Conservation (phyloP, 2,113 vertebrate genomes). For the Malurus melanocephalus region DNA sequence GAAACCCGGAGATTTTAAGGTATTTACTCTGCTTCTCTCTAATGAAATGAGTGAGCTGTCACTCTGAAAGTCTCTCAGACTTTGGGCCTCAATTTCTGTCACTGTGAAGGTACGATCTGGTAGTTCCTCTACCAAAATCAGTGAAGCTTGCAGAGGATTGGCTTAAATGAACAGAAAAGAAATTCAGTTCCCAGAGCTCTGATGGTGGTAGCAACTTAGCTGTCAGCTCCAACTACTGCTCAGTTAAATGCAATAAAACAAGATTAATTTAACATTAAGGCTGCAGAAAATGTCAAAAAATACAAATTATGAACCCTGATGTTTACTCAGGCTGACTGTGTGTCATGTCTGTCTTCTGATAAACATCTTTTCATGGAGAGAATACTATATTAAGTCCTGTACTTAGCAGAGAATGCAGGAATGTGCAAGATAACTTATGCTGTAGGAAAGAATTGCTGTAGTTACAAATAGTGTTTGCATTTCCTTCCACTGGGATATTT, state of each 20-base stretch:
- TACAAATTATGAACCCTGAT: slow-evolving; percentile 30
- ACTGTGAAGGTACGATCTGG: not conserved
- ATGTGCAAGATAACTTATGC: not conserved
- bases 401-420: not conserved
- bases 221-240: slow-evolving; percentile 49
- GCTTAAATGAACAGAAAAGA: slow-evolving; percentile 43
- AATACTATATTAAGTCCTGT: not conserved
- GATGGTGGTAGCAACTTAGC: slow-evolving; percentile 53
- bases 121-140: slow-evolving; percentile 7
- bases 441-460: not conserved
- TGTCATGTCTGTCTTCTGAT: slow-evolving; percentile 4
- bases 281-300: slow-evolving; percentile 37
- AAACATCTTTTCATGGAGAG: slow-evolving; percentile 13
- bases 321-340: slow-evolving; percentile 27
- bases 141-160: slow-evolving; percentile 25
- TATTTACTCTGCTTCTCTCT: not conserved
- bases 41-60: not conserved
- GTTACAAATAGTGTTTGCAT: not conserved
- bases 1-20: not conserved
- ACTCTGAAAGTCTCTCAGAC: not conserved
- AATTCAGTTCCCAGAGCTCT: slow-evolving; percentile 28
- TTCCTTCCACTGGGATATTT: not conserved
- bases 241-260: slow-evolving; percentile 41
- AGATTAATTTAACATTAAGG: slow-evolving; percentile 51
- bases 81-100: slow-evolving; percentile 16